Conservation (phyloP, 2,113 vertebrate species). For the Ciconia stormi region DNA sequence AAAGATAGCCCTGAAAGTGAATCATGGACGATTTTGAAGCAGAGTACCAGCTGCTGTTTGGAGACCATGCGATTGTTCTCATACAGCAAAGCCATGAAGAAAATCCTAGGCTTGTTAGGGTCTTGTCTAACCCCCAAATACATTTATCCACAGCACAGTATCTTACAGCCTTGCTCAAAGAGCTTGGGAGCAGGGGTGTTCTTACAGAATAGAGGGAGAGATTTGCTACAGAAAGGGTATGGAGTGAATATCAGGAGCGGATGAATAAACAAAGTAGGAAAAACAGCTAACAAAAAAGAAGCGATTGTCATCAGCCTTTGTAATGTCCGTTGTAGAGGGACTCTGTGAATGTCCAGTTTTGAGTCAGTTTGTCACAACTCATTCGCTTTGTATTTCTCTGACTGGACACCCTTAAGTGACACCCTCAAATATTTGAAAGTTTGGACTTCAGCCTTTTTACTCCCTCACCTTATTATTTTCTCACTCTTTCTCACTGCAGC, state of each 20-base stretch:
- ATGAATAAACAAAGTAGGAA: background rate
- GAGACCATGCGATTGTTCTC: background rate
- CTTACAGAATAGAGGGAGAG: background rate
- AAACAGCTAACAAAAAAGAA: background rate
- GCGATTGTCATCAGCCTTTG: background rate
- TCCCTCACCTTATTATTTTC: background rate
- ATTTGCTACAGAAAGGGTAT: background rate
- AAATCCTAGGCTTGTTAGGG: background rate
- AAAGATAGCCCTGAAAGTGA: background rate
- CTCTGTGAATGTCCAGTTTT: background rate
- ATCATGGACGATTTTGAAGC: background rate
- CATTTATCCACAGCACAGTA: background rate
- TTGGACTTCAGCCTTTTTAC: background rate
- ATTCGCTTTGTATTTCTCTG: background rate
- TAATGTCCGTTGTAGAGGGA: background rate
- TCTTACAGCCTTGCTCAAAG: background rate
- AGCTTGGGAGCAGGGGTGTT: background rate
- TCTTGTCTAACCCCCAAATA: background rate
- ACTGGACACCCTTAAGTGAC: background rate
- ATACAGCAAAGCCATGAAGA: background rate
- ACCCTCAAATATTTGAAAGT: background rate
- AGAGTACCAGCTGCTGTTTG: background rate
- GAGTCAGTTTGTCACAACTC: background rate
- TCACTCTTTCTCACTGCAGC: background rate
- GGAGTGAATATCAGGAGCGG: accelerated